A percentile compares a stretch with the other conserved stretches of the same genome.
phyloP scores from a whole-genome alignment of 2,113 vertebrate genomes.

The Proteles cristata region DNA sequence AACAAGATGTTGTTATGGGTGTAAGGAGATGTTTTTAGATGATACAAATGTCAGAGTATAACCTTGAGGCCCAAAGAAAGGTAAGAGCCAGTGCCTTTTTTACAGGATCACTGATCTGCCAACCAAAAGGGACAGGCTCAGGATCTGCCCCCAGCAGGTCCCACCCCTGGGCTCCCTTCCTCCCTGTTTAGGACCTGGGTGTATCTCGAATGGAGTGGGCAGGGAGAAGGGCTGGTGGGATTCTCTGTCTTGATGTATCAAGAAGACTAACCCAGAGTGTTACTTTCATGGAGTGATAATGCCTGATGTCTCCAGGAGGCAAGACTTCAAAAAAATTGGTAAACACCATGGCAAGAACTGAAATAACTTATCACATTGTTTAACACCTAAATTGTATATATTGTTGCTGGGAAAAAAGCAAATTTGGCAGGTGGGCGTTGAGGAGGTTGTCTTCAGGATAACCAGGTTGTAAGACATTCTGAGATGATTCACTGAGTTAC shows the following conservation, averaged over 20 bases:
- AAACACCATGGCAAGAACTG: constrained; percentile 25
- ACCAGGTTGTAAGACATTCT: constrained; percentile 53
- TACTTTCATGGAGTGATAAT: constrained; percentile 1
- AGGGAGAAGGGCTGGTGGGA: background rate
- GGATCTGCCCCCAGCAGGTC: background rate
- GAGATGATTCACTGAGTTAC: constrained; percentile 57
- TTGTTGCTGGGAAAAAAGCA: constrained; percentile 53
- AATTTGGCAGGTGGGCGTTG: constrained; percentile 64
- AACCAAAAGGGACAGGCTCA: background rate
- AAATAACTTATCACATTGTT: constrained; percentile 54
- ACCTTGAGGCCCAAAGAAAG: background rate
- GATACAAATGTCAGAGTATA: background rate
- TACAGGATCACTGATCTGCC: background rate
- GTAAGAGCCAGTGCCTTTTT: background rate
- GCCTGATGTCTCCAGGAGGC: background rate
- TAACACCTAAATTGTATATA: constrained; percentile 34
- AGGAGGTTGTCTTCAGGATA: constrained; percentile 51
- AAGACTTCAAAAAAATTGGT: constrained; percentile 54
- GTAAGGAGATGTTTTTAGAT: background rate
- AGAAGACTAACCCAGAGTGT: background rate
- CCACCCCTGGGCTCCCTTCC: background rate
- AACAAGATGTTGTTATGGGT: background rate
- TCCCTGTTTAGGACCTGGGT: background rate
- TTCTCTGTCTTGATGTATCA: background rate
- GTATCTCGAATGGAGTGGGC: accelerated